These are phyloP conservation scores for Thamnophis elegans DNA, from an alignment of 2,797 vertebrate species.

Conservation along the genomic window DNA sequence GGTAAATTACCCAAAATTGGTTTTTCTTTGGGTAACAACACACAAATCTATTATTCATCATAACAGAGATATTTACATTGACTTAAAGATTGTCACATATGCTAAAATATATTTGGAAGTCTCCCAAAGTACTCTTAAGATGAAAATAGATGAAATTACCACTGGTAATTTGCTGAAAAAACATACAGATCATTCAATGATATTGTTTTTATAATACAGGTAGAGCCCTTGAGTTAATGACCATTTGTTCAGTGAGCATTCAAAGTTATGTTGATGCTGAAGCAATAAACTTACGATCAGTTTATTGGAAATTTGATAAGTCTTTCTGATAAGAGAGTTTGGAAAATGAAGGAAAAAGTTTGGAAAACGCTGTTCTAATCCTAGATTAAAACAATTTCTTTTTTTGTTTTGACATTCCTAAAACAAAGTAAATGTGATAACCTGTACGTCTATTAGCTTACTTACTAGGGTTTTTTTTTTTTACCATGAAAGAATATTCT, in stretches of 20 bases:
- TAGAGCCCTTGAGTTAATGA: not conserved
- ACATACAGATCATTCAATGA: no score
- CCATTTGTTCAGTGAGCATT: not conserved
- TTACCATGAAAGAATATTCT: not conserved
- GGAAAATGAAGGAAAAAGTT: not conserved
- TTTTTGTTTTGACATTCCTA: not conserved
- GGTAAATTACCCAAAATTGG: not conserved
- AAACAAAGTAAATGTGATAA: not conserved
- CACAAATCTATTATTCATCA: not conserved
- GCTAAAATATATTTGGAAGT: not conserved
- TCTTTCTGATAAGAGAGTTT: not conserved
- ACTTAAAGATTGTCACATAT: not conserved
- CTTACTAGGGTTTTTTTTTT: not conserved
- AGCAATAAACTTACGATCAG: not conserved
- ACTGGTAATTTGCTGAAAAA: not conserved
- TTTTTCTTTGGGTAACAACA: not conserved
- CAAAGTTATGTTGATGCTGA: not conserved
- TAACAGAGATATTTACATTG: not conserved
- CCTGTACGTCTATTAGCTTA: not conserved
- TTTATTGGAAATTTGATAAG: not conserved
- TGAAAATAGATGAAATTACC: not conserved
- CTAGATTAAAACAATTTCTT: not conserved
- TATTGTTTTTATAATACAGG: not conserved
- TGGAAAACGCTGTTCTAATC: not conserved
- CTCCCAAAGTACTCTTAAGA: not conserved